Evolutionary conservation across 2,113 vertebrate genomes (phyloP).

Genomic region (Pogonocichla stellata): DNA sequence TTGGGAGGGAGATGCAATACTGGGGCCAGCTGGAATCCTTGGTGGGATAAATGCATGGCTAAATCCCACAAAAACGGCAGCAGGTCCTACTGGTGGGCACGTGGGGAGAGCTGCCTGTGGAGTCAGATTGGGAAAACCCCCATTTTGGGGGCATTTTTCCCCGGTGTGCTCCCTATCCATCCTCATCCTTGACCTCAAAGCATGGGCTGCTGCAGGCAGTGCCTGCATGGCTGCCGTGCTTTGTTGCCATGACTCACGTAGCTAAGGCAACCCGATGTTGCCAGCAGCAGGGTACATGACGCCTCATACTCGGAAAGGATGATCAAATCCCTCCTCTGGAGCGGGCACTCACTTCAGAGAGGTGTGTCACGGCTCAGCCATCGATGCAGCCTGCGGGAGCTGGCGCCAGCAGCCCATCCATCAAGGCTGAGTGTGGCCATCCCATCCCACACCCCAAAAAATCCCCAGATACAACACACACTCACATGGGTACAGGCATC

Average conservation of each 20-base stretch:
- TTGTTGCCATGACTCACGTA: conserved; percentile 1
- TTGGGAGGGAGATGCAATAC: not conserved
- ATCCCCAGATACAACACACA: too few species aligned
- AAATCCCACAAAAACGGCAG: not conserved
- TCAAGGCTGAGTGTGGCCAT: rapidly evolving
- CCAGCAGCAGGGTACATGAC: not conserved
- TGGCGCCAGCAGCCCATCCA: not conserved
- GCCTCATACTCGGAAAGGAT: not conserved
- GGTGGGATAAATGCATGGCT: not conserved
- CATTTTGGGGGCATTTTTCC: not conserved
- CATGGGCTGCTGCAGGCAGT: not conserved
- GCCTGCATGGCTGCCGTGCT: not conserved
- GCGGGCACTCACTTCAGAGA: not conserved
- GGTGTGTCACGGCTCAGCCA: not conserved
- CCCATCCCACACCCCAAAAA: not conserved
- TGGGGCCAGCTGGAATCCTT: too few species aligned
- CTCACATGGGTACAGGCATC: too few species aligned
- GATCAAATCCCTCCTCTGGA: not conserved
- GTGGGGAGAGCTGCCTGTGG: not conserved
- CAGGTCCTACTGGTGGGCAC: rapidly evolving
- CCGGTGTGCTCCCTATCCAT: not conserved
- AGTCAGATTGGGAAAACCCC: rapidly evolving
- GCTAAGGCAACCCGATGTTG: conserved; percentile 21
- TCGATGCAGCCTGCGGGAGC: not conserved
- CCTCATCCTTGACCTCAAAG: not conserved